Percentiles rank a stretch among this genome's conserved stretches.
phyloP scores from a whole-genome alignment of 2,113 vertebrate species.

The Microcebus jonahi region DNA sequence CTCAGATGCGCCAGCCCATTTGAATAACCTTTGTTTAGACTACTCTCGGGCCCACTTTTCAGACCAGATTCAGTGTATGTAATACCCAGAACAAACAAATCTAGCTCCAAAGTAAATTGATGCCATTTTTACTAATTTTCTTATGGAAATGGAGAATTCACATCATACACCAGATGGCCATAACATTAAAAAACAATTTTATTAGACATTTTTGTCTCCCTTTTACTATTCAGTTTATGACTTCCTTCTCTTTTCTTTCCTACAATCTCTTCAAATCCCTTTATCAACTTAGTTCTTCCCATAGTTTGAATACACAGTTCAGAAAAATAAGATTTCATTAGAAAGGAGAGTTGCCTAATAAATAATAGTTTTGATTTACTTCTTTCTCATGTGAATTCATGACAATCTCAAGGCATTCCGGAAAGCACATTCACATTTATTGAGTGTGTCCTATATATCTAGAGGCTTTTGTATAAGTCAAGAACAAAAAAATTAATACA shows the following conservation, averaged over 20 bases:
- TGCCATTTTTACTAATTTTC: neutral
- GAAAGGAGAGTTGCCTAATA: neutral
- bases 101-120: neutral
- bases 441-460: neutral
- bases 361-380: slow-evolving; percentile 1
- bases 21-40: neutral
- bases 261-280: neutral
- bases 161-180: neutral
- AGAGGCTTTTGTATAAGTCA: neutral
- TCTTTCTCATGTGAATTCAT: neutral
- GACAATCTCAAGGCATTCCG: neutral
- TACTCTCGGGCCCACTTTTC: neutral
- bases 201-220: neutral
- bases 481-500: neutral
- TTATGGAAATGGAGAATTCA: neutral
- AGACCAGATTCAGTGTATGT: neutral
- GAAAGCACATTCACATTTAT: neutral
- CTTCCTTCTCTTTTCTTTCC: neutral
- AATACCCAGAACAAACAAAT: neutral
- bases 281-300: neutral
- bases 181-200: neutral
- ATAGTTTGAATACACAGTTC: neutral
- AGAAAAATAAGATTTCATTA: neutral
- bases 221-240: neutral
- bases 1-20: neutral